Conservation (phyloP, 2,797 vertebrate species). For the Prunella strophiata region DNA sequence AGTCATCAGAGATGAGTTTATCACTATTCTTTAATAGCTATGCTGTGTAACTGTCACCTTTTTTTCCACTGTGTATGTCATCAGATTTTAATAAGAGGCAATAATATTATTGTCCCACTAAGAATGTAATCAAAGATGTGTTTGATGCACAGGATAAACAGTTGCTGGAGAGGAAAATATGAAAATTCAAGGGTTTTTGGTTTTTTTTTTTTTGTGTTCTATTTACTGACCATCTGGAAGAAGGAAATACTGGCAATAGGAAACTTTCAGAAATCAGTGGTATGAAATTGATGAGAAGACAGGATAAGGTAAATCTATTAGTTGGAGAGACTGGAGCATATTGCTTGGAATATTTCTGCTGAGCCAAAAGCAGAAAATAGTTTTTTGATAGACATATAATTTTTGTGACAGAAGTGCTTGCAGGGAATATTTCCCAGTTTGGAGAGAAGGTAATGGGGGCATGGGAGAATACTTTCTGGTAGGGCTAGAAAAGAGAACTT, state of each 20-base stretch:
- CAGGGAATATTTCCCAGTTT: not conserved
- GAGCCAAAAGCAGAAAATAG: not conserved
- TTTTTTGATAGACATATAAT: not conserved
- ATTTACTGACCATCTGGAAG: slow-evolving; percentile 18
- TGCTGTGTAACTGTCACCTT: not conserved
- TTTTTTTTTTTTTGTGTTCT: slow-evolving; percentile 9
- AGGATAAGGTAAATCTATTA: not conserved
- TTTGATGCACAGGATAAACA: slow-evolving; percentile 1
- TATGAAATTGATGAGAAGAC: not conserved
- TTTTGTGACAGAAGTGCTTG: not conserved
- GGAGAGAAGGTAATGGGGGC: not conserved
- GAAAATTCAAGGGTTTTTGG: slow-evolving; percentile 16
- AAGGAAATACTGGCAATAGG: not conserved
- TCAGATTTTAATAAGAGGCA: slow-evolving; percentile 5
- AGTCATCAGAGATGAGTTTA: not conserved
- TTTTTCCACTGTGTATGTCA: not conserved
- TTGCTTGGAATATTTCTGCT: not conserved
- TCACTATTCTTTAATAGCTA: not conserved
- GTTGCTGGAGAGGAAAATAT: not conserved
- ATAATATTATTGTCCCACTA: not conserved
- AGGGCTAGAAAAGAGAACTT: not conserved
- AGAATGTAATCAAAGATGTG: not conserved
- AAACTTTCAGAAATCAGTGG: not conserved
- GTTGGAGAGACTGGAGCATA: not conserved
- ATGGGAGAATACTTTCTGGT: not conserved